These are phyloP conservation scores for Sycophaga agraensis DNA, from an alignment of 1,140 invertebrate genomes.

Conservation along the genomic window DNA sequence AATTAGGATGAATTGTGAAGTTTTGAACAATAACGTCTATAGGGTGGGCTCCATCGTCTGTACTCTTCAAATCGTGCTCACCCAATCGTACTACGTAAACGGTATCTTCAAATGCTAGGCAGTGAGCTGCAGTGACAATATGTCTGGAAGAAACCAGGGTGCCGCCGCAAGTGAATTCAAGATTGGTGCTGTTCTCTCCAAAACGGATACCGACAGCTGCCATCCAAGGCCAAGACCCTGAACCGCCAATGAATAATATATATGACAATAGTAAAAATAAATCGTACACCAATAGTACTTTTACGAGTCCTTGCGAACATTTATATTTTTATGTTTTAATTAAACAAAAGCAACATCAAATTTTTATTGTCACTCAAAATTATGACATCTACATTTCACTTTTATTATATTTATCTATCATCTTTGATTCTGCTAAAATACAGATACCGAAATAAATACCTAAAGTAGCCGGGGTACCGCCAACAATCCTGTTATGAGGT, in stretches of 20 bases:
- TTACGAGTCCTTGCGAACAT: too few species aligned
- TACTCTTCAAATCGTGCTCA: constrained; percentile 66
- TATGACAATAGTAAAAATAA: too few species aligned
- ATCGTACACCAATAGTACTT: too few species aligned
- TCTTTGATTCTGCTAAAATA: too few species aligned
- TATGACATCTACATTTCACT: too few species aligned
- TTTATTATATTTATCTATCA: too few species aligned
- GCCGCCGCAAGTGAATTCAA: constrained; percentile 66
- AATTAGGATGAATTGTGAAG: constrained; percentile 66
- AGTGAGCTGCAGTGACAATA: constrained; percentile 81
- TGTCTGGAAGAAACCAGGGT: constrained; percentile 71
- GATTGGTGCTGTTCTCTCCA: neutral
- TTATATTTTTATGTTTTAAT: too few species aligned
- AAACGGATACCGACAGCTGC: constrained; percentile 59
- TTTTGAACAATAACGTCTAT: constrained; percentile 63
- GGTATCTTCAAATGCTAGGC: constrained; percentile 62
- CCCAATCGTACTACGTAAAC: constrained; percentile 67
- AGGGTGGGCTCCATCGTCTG: constrained; percentile 63
- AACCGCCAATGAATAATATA: too few species aligned
- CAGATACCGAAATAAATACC: constrained; percentile 34
- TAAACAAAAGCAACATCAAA: too few species aligned
- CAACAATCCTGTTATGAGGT: constrained; percentile 27
- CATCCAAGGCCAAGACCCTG: constrained; percentile 72
- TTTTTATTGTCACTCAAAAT: too few species aligned
- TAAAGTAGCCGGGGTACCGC: constrained; percentile 33